Conservation (phyloP, 23 tunicate genomes). For the Diplosoma virens region DNA sequence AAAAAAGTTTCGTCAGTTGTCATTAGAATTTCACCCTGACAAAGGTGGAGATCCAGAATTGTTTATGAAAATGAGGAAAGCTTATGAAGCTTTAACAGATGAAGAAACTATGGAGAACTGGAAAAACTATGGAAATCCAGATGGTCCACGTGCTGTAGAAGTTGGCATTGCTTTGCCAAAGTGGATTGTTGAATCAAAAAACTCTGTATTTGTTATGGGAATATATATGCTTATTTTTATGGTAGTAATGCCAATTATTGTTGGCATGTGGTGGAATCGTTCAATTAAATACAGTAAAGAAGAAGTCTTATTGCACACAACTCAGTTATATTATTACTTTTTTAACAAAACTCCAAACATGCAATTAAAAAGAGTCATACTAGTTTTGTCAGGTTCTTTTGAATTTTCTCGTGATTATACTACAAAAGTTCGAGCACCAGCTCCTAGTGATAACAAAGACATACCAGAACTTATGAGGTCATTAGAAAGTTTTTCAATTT, state of each 20-base stretch:
- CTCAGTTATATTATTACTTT: slow-evolving; percentile 81
- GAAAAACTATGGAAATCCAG: slow-evolving; percentile 89
- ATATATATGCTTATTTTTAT: slow-evolving; percentile 74
- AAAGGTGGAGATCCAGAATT: slow-evolving; percentile 79
- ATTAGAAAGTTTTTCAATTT: slow-evolving; percentile 39
- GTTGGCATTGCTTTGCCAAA: slow-evolving; percentile 97
- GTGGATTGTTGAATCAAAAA: slow-evolving; percentile 94
- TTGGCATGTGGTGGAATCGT: slow-evolving; percentile 97
- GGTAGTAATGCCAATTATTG: slow-evolving; percentile 76
- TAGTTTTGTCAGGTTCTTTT: slow-evolving; percentile 87
- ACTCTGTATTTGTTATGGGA: slow-evolving; percentile 85
- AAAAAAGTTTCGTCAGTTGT: slow-evolving; percentile 64
- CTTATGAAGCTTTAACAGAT: slow-evolving; percentile 84
- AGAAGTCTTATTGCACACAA: slow-evolving; percentile 90
- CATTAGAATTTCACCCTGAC: slow-evolving; percentile 86
- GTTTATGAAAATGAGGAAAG: slow-evolving; percentile 86
- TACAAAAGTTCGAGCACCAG: slow-evolving; percentile 71
- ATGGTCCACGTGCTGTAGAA: slow-evolving; percentile 83
- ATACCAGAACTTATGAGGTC: slow-evolving; percentile 71
- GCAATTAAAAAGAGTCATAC: slow-evolving; percentile 84
- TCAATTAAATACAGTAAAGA: slow-evolving; percentile 97
- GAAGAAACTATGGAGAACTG: slow-evolving; percentile 79
- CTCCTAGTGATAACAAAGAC: slow-evolving; percentile 84
- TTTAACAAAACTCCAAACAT: slow-evolving; percentile 91
- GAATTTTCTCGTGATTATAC: slow-evolving; percentile 88